Evolutionary conservation across 2,797 vertebrate genomes (phyloP), one percentile per base, ranked within the genome.

Genomic region (Labroides dimidiatus): DNA sequence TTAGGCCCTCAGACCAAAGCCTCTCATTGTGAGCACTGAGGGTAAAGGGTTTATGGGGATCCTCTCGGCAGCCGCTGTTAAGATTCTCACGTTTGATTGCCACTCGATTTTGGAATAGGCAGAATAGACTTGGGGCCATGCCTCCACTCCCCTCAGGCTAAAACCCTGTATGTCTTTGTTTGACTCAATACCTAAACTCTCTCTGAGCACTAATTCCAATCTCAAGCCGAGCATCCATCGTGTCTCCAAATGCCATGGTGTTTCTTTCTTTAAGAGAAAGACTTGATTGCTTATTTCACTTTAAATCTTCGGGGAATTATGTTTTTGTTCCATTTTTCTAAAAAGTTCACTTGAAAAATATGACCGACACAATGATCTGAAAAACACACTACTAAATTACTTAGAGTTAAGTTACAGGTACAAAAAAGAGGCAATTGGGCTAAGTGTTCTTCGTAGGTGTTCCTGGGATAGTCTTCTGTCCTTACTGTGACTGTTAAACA

Each of bases 61-160:
- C 71, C 69, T 77, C 81, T 80, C 60, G 15, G 64, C 73, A 64
- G 81, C 75, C 71, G 43, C 68, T 81, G 78, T 80, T 84, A 77
- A 86, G 84, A 88, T 92, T 90, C 85, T 86, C 81, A 83, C 71
- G 76, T 90, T 92, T 91, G 87, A 91, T 90, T 90, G 82, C 80
- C 83, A 81, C 74, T 87, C 66, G 24, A 80, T 87, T 68, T 64
- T 55, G 52, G 67, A 85, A 72, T 43, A 60, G 64, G 59, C 64
- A 77, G 81, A 80, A 83, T 73, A 80, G 69, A 76, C 67, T 54
- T 55, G 30, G 64, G 68, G 72, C 61, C 78, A 74, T 81, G 81
- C 69, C 72, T 85, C 87, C 69, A 82, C 75, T 74, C 84, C 69
- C 57, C 71, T 61, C 27, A 81, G 50, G 47, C 70, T 85, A 72